A percentile compares a stretch with the other conserved stretches of the same genome.
Evolutionary conservation across 2,888 invertebrate species (phyloP).

Genomic region (Hylaea fasciaria): DNA sequence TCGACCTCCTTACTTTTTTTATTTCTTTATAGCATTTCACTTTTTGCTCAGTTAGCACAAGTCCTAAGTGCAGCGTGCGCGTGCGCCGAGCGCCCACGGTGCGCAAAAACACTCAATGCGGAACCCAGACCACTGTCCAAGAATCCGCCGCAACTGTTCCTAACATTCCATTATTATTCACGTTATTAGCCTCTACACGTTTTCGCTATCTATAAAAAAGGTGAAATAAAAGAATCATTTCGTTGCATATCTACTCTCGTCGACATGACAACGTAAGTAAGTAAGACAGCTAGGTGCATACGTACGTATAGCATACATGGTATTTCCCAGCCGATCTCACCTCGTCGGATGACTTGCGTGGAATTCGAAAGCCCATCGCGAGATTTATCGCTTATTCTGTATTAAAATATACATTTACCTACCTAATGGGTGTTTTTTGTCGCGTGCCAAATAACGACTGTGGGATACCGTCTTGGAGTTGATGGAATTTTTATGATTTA

Average conservation of each 20-base stretch:
- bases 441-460: constrained; percentile 74
- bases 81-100: constrained; percentile 48
- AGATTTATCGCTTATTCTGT: constrained; percentile 84
- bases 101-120: constrained; percentile 70
- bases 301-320: constrained; percentile 70
- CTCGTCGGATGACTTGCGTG: constrained; percentile 81
- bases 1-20: no score
- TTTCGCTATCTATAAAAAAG: constrained; percentile 42
- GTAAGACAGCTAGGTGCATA: constrained; percentile 62
- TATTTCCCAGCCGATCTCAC: constrained; percentile 84
- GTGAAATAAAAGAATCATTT: constrained; percentile 33
- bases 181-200: constrained; percentile 51
- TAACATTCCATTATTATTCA: constrained; percentile 66
- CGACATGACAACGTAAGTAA: constrained; percentile 68
- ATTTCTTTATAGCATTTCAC: no score
- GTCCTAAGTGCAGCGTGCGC: constrained; percentile 40
- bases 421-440: constrained; percentile 81
- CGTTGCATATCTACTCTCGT: constrained; percentile 58
- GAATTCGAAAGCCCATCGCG: constrained; percentile 84
- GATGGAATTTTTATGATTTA: constrained; percentile 73
- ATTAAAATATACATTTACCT: constrained; percentile 84
- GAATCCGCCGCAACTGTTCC: constrained; percentile 69
- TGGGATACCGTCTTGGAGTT: constrained; percentile 60
- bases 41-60: constrained; percentile 11
- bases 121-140: constrained; percentile 64